These are phyloP conservation scores for Autographa pulchrina DNA, from an alignment of 2,888 invertebrate genomes.

Conservation along the genomic window DNA sequence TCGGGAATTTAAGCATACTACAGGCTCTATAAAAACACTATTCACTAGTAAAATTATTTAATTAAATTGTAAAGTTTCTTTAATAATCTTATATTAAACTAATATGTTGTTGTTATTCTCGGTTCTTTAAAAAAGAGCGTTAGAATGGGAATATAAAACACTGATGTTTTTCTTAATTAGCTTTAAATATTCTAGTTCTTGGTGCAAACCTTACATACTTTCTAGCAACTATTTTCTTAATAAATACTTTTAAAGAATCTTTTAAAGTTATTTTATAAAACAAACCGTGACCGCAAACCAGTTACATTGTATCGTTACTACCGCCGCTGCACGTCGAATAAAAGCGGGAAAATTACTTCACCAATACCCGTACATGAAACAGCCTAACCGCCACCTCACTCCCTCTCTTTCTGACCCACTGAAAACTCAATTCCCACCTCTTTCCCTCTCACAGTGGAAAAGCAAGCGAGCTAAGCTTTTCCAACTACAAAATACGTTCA, in stretches of 20 bases:
- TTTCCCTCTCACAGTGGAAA: constrained; percentile 68
- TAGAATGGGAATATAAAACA: too few relatives aligned
- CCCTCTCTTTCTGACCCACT: constrained; percentile 66
- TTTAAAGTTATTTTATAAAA: neutral
- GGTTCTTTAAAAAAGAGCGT: too few relatives aligned
- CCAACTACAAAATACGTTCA: constrained; percentile 71
- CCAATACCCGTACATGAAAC: constrained; percentile 67
- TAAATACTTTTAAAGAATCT: neutral
- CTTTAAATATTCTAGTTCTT: too few relatives aligned
- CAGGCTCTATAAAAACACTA: too few relatives aligned
- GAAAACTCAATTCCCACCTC: constrained; percentile 63
- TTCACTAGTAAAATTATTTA: too few relatives aligned
- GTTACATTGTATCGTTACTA: constrained; percentile 76
- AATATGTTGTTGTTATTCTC: too few relatives aligned
- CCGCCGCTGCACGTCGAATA: constrained; percentile 79
- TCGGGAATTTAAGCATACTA: too few relatives aligned
- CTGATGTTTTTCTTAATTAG: too few relatives aligned
- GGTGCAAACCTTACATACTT: too few relatives aligned
- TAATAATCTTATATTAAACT: too few relatives aligned
- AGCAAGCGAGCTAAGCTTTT: constrained; percentile 82
- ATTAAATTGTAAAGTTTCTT: too few relatives aligned
- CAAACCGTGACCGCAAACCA: constrained; percentile 36
- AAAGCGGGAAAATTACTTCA: constrained; percentile 88
- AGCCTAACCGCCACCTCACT: constrained; percentile 74
- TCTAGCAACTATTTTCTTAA: too few relatives aligned